These are phyloP conservation scores for Cyclura pinguis DNA, from an alignment of 2,797 vertebrate genomes.

Conservation along the genomic window DNA sequence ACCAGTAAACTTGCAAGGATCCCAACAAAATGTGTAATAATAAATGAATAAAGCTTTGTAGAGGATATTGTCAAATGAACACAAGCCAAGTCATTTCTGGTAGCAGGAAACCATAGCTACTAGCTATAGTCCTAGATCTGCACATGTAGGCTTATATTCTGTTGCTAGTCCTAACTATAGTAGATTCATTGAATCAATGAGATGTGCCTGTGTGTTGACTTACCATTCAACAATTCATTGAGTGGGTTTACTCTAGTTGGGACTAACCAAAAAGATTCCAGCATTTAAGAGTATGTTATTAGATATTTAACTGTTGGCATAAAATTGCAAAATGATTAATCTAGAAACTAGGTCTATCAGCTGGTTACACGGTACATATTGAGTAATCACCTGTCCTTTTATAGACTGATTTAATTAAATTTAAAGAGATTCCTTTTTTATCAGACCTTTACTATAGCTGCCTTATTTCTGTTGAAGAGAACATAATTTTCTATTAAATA, in stretches of 20 bases:
- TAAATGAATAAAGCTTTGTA: slow-evolving; percentile 58
- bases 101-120: slow-evolving; percentile 55
- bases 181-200: not conserved
- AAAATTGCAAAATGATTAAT: slow-evolving; percentile 18
- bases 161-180: not conserved
- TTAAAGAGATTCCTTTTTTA: not conserved
- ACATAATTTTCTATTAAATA: not conserved
- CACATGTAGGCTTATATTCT: not conserved
- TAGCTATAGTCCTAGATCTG: slow-evolving; percentile 37
- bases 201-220: not conserved
- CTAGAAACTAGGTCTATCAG: not conserved
- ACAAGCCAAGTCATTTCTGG: slow-evolving; percentile 45
- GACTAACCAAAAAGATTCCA: not conserved
- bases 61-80: slow-evolving; percentile 45
- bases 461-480: not conserved
- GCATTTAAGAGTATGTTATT: slow-evolving; percentile 27
- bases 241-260: not conserved
- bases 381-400: not conserved
- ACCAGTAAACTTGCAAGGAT: not conserved
- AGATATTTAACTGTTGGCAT: slow-evolving; percentile 28
- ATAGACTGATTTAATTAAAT: not conserved
- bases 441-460: not conserved
- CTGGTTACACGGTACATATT: not conserved
- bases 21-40: slow-evolving; percentile 62
- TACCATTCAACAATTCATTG: not conserved